Percentiles rank a stretch among this genome's conserved stretches.
These are phyloP conservation scores for Corapipo altera DNA, from an alignment of 2,113 vertebrate genomes.

Conservation along the genomic window DNA sequence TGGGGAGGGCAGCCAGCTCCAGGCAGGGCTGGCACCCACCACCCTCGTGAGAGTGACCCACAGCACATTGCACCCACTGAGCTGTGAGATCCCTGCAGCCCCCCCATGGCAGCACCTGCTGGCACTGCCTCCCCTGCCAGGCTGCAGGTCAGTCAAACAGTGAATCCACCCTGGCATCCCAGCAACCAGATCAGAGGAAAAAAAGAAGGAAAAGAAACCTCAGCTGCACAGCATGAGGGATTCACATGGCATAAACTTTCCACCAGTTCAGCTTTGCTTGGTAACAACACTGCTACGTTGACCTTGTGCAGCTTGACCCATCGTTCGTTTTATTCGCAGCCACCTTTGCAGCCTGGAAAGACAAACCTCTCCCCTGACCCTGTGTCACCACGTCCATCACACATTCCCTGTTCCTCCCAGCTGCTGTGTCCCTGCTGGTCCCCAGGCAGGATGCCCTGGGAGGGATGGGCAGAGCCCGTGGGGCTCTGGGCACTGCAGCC, in stretches of 20 bases:
- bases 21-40: background rate
- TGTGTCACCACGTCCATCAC: background rate
- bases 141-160: background rate
- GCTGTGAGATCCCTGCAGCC: background rate
- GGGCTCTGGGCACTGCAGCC: background rate
- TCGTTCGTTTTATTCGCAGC: background rate
- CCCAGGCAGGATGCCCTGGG: background rate
- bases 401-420: rapidly evolving
- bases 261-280: background rate
- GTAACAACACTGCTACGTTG: background rate
- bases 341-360: background rate
- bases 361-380: background rate
- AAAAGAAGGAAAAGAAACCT: background rate
- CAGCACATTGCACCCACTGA: background rate
- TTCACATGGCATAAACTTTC: background rate
- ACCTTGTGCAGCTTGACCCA: rapidly evolving
- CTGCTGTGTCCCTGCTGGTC: background rate
- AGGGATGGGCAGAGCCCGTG: rapidly evolving
- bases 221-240: background rate
- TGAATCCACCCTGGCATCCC: background rate
- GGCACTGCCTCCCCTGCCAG: background rate
- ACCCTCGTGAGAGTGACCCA: rapidly evolving
- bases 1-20: background rate
- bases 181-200: background rate
- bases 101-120: rapidly evolving